phyloP scores from a whole-genome alignment of 2,113 vertebrate genomes.

The Isurus oxyrinchus region DNA sequence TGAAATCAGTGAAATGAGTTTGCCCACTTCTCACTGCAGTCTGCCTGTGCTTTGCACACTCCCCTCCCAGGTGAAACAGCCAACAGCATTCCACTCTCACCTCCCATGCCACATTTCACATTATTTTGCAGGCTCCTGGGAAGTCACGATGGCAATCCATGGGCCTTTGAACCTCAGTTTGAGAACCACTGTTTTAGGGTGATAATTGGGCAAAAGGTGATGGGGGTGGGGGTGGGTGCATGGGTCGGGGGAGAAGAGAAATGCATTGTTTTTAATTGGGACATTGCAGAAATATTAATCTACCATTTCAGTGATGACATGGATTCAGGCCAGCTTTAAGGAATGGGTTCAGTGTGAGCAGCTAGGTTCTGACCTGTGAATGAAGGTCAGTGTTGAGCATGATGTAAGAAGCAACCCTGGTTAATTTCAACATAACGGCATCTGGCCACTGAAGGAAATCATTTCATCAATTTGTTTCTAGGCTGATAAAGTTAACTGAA shows the following conservation, averaged over 20 bases:
- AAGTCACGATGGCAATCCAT: too few species aligned
- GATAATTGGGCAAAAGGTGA: background rate
- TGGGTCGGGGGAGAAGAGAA: background rate
- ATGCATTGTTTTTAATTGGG: background rate
- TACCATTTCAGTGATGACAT: background rate
- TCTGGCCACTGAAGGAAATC: background rate
- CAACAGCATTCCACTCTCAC: background rate
- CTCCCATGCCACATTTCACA: background rate
- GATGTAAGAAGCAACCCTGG: background rate
- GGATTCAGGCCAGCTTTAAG: background rate
- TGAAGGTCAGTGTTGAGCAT: background rate
- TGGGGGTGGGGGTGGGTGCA: too few species aligned
- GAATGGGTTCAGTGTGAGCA: background rate
- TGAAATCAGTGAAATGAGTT: background rate
- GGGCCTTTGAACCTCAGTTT: too few species aligned
- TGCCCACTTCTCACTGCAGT: background rate
- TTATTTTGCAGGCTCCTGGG: too few species aligned
- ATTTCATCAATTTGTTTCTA: background rate
- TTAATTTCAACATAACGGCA: background rate
- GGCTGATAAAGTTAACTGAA: background rate
- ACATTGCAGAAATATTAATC: background rate
- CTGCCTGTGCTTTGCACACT: background rate
- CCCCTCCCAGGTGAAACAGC: background rate
- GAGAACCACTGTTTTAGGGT: background rate
- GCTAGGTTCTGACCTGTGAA: background rate